These are phyloP conservation scores for Sapayoa aenigma DNA, from an alignment of 2,113 vertebrate species.

Conservation along the genomic window DNA sequence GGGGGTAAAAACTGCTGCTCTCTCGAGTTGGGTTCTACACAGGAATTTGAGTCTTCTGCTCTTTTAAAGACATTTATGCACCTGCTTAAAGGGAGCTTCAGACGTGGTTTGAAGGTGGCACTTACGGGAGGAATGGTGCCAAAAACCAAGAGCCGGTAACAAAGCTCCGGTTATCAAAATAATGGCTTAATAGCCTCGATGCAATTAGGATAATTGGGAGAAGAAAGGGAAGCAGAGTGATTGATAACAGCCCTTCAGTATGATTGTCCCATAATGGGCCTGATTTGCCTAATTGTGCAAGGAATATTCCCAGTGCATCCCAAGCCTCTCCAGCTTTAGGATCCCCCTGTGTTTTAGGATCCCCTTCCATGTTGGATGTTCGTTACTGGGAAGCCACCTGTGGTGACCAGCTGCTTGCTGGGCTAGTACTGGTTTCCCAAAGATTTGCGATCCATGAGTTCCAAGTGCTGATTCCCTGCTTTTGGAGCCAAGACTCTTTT, in stretches of 20 bases:
- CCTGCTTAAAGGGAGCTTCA: background rate
- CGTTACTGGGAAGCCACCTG: accelerated
- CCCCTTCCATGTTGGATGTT: background rate
- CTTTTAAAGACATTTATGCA: accelerated
- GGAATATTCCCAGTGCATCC: background rate
- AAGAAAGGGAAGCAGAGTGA: background rate
- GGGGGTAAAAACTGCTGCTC: accelerated
- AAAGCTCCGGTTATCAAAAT: background rate
- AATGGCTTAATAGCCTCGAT: background rate
- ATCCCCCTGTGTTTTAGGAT: too few species aligned
- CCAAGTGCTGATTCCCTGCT: accelerated
- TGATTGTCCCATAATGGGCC: background rate
- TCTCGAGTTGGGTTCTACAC: accelerated
- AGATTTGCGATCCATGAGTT: background rate
- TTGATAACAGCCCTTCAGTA: background rate
- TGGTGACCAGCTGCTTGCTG: background rate
- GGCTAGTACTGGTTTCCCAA: accelerated
- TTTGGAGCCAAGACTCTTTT: background rate
- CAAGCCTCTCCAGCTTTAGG: background rate
- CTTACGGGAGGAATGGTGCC: background rate
- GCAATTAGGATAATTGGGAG: background rate
- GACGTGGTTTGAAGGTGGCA: background rate
- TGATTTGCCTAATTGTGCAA: background rate
- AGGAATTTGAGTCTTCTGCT: background rate
- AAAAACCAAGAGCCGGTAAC: background rate